Evolutionary conservation across 2,888 invertebrate species (phyloP), one percentile per base, ranked within the genome.

Genomic region (Spodoptera picta): DNA sequence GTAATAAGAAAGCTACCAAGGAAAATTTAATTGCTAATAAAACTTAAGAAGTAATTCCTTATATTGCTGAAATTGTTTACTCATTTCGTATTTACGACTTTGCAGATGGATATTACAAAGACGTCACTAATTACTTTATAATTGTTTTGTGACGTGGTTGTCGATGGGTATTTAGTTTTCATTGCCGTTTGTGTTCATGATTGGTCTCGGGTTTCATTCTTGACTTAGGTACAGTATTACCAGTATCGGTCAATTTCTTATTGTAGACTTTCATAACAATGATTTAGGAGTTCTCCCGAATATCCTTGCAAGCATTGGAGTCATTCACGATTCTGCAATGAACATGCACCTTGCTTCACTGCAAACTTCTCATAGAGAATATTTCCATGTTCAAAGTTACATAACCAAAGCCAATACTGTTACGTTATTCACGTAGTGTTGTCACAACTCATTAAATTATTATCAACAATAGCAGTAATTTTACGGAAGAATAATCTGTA

Each of bases 401-500:
- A 36, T 36, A 7, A 36, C 36, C 36, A 36, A 36, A 6, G 6
- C 7, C 9, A 36, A 36, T 36, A 36, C 6, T 36, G 7, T 36
- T 36, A 36, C 9, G 36, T 36, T 36, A 47, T 47, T 47, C 11
- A 4, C 46, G 19, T 14, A 7, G 10, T 12, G 11, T 4, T 24
- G 23, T 4, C 45, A 58, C 31, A 47, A 47, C 48, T 54, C n/a
- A 53, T 65, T 60, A 48, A 43, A 19, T 62, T 58, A 68, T 55
- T 52, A 63, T 62, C 63, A 71, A 63, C 69, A 70, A 75, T 55
- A 65, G 72, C 66, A 69, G 56, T 67, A 72, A 73, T 80, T 75
- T 69, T 65, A 78, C 72, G 76, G 80, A 77, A 80, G 73, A 73
- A 55, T 73, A 66, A 75, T 67, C 50, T 65, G 47, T 56, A 60